Evolutionary conservation across 2,888 invertebrate genomes (phyloP).

Genomic region (Drosophila falleni): DNA sequence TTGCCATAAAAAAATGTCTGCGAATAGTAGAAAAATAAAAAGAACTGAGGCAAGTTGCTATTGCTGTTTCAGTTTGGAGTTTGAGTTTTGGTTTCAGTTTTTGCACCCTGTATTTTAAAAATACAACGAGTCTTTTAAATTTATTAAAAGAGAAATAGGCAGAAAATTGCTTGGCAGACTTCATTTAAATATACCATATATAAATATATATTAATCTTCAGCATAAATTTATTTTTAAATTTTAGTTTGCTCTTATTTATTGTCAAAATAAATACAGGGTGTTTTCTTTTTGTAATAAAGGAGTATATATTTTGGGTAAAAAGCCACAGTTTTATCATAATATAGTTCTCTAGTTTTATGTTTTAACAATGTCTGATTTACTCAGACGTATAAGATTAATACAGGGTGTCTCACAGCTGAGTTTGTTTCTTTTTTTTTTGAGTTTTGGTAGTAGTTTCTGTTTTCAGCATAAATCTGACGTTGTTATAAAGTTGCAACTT

Average conservation of each 20-base stretch:
- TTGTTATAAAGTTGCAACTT: slow-evolving; percentile 47
- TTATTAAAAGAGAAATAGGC: neutral
- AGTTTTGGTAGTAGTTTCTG: neutral
- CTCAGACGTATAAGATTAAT: no score
- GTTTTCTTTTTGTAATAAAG: no score
- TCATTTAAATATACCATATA: no score
- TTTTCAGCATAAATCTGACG: slow-evolving; percentile 44
- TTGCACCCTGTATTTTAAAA: neutral
- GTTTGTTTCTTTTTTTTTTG: no score
- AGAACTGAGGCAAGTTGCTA: slow-evolving; percentile 16
- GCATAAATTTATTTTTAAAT: neutral
- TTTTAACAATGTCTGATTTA: no score
- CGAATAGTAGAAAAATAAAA: neutral
- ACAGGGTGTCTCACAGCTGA: neutral
- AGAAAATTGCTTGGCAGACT: no score
- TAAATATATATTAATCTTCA: no score
- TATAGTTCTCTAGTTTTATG: no score
- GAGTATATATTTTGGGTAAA: no score
- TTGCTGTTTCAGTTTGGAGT: slow-evolving; percentile 12
- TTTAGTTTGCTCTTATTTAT: neutral
- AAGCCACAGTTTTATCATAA: no score
- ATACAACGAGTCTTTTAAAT: neutral
- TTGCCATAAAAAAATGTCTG: slow-evolving; percentile 23
- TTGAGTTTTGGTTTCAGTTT: slow-evolving; percentile 5
- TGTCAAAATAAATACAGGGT: neutral